Evolutionary conservation across 2,888 invertebrate genomes (phyloP).

Genomic region (Panzeria rudis): DNA sequence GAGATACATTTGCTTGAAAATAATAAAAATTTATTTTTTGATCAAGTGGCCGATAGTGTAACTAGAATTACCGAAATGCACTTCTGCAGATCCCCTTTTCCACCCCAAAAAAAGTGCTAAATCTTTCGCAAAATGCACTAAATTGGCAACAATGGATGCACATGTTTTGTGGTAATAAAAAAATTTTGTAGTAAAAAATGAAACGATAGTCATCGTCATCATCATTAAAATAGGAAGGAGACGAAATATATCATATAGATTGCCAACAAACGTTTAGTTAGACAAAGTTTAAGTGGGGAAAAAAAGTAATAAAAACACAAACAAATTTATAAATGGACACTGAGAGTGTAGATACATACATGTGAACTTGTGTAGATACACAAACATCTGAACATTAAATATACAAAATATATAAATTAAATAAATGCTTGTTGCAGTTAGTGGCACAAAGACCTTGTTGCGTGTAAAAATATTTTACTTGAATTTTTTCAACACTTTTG

Average conservation of each 20-base stretch:
- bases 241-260: slow-evolving; percentile 4
- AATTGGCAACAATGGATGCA: slow-evolving; percentile 24
- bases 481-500: neutral
- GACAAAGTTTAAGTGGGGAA: slow-evolving; percentile 3
- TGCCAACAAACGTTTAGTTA: slow-evolving; percentile 5
- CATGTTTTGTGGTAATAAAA: slow-evolving; percentile 39
- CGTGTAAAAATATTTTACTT: slow-evolving; percentile 35
- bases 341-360: neutral
- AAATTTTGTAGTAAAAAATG: neutral
- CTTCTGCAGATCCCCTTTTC: no score
- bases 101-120: neutral
- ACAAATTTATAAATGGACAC: slow-evolving; percentile 3
- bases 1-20: no score
- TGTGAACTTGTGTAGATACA: neutral
- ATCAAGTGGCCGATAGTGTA: no score
- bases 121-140: neutral
- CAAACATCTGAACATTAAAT: neutral
- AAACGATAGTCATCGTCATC: slow-evolving; percentile 16
- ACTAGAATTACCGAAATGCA: no score
- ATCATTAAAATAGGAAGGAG: slow-evolving; percentile 38
- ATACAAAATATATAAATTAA: slow-evolving; percentile 18
- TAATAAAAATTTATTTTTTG: no score
- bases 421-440: slow-evolving; percentile 42
- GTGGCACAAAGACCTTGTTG: slow-evolving; percentile 57
- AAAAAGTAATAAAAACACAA: neutral